Evolutionary conservation across 1,140 invertebrate species (phyloP), one percentile per base, ranked within the genome.

Genomic region (Trichonephila clavata): DNA sequence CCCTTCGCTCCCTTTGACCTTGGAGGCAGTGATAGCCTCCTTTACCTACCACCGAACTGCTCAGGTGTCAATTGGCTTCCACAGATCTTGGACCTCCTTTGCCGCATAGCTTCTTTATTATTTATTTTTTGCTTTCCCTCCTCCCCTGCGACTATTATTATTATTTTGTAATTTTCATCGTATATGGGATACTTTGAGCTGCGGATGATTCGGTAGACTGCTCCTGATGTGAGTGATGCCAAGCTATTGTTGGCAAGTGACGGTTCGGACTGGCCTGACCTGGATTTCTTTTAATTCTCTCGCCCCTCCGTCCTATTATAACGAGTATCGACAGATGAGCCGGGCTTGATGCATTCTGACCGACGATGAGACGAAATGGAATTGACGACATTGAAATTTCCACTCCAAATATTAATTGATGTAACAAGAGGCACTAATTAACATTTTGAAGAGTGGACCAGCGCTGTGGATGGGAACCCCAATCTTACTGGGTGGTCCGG

Each of bases 31-130:
- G 86, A 71, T 68, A 68, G 61, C 61, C 86, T 50, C 20, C 32
- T 77, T 77, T 77, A 77, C 71, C 18, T 57, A 21, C 24, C 27
- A 24, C 32, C 39, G 57, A 21, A 14, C 83, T 81, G 43, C 57
- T 81, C 90, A 84, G 90, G 90, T 80, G 90, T 92, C 90, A 84
- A 92, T 92, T 92, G 89, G 68, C 63, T 43, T 90, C 61, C 80
- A 43, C 50, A 50, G 60, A 61, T 24, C 20, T n/a, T 20, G 60
- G 50, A 71, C 88, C 63, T 59, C 50, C 27, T 27, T 80, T n/a
- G 21, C 50, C 18, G 2, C 43, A 71, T 43, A 57, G 43, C 63
- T 32, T 27, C 57, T 39, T 60, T 50, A 80, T 80, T 80, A 60
- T 80, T 59, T n/a, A 32, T 59, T 90, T 59, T 27, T 81, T 90